Base-by-base conservation (phyloP, 2,797 vertebrate genomes). In the Argya squamiceps region DNA sequence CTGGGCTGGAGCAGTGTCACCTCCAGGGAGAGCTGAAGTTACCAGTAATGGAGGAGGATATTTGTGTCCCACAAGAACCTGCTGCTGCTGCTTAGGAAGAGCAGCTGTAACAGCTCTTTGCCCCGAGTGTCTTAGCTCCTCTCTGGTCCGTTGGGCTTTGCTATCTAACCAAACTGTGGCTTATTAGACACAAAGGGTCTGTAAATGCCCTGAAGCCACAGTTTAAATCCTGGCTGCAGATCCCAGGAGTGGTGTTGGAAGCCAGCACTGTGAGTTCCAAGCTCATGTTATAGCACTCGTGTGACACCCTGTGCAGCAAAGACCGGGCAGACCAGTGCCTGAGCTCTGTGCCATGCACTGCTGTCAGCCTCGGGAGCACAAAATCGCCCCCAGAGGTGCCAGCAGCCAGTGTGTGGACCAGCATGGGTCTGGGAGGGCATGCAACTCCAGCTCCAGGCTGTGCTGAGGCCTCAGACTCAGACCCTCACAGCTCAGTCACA, bases 271-370 rank as follows among this genome's bases (percentile, higher is more conserved):
- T 24, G 43, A 22, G 27, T 41, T 69, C n/a, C 6, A 2, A 1
- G 2, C 4, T 0, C 3, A 3, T 6, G 15, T 5, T 37, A 41
- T 0, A 11, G 41, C 0, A 0, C 46, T 63, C 0, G 0, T 10
- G 26, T 37, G 85, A 58, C 0, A 0, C 34, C 69, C 39, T 16
- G 74, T 3, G 3, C 37, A 18, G 46, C 26, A 4, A 6, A 3
- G 11, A 27, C 39, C 2, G 0, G 39, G 64, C 8, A 2, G 39
- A 58, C 73, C 39, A n/a, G 52, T 1, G 1, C 36, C 52, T 3
- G 73, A 63, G 34, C 82, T 47, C 58, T 1, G 0, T 14, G 14
- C 21, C 34, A 1, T 1, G 0, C 2, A 0, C 44, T 75, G 67
- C 18, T 34, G 7, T 12, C 1, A 0, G 14, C 19, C 44, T 36